phyloP scores from a whole-genome alignment of 2,113 vertebrate species.

The Cacatua alba region DNA sequence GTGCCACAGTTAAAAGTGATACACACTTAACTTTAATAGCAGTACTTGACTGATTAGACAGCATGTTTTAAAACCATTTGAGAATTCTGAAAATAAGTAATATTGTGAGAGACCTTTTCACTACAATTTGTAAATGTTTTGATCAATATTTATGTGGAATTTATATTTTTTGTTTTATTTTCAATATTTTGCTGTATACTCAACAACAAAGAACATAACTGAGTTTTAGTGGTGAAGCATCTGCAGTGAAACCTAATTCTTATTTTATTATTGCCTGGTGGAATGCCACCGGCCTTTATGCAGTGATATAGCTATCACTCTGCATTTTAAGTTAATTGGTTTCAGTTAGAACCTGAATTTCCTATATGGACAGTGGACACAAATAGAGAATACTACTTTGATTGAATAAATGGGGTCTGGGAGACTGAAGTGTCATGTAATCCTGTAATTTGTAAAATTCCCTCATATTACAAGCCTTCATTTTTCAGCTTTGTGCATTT shows the following conservation, averaged over 20 bases:
- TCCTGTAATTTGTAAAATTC: background rate
- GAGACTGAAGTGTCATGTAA: background rate
- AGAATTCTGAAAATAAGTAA: background rate
- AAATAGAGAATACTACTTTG: background rate
- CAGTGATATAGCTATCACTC: background rate
- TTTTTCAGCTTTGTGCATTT: background rate
- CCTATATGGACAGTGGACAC: background rate
- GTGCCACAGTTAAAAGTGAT: background rate
- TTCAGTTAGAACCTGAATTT: background rate
- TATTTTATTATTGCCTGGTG: background rate
- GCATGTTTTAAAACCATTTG: background rate
- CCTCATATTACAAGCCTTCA: background rate
- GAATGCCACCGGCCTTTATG: background rate
- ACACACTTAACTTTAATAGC: background rate
- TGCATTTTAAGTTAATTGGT: background rate
- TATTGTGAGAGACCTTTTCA: background rate
- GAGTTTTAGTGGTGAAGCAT: background rate
- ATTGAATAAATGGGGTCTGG: background rate
- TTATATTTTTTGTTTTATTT: background rate
- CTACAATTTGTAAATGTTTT: background rate
- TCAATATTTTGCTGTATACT: background rate
- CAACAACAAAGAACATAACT: background rate
- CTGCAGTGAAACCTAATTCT: background rate
- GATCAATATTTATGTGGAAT: background rate
- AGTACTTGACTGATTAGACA: background rate